Evolutionary conservation across 1,140 invertebrate genomes (phyloP), one percentile per base, ranked within the genome.

Genomic region (Mylabris phalerata): DNA sequence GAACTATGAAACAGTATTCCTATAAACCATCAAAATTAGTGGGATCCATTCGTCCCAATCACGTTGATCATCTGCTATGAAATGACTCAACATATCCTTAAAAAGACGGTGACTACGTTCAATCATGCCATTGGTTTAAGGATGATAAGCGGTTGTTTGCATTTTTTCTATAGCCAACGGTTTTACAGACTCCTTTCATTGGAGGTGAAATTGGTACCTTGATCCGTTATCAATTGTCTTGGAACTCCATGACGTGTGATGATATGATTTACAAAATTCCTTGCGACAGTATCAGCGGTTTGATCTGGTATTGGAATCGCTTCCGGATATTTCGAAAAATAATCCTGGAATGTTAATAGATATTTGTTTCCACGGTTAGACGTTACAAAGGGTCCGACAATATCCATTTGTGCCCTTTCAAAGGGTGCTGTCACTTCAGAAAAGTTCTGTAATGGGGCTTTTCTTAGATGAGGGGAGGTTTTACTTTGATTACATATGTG

Each of bases 31-130:
- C 25, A 63, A 24, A 4, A 61, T 57, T 39, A 63, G 64, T 2
- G 63, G 64, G 0, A 75, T 5, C 19, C 55, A 70, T 9, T 66
- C 41, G 26, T 73, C 61, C 75, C 75, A 77, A 59, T 74, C 62
- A 9, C 50, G 55, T 6, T 68, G 58, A 6, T 55, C 45, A 6
- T 50, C 47, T 3, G 62, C 46, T 46, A 68, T 50, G 46, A 55
- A 64, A 43, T 67, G 54, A 24, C 9, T 48, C 39, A 60, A 50
- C 13, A 60, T 44, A 25, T 60, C 61, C 41, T 64, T 63, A 9
- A 66, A 32, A 4, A 49, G 48, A 7, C 57, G 44, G 47, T 70
- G 65, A 48, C 6, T 40, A 40, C 39, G 39, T 40, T 40, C 39
- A 7, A 40, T 10, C 10, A 40, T 10, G 6, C 39, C 39, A 40